Percentiles rank a stretch among this genome's conserved stretches.
These are phyloP conservation scores for Pelusios castaneus DNA, from an alignment of 2,113 vertebrate species.

Conservation along the genomic window DNA sequence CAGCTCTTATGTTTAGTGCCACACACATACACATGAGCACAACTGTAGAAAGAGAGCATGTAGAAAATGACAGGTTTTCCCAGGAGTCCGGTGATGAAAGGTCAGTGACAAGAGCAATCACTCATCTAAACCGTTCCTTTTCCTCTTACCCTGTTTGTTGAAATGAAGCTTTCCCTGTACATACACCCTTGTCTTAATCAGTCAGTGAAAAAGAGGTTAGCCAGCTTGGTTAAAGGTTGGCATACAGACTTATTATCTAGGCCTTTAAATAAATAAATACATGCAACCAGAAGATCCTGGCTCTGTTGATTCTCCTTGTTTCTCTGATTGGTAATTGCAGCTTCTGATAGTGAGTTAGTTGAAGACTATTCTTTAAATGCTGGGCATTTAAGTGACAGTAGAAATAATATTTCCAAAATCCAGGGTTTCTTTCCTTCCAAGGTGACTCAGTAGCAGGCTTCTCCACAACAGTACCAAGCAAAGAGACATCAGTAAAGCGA, in stretches of 20 bases:
- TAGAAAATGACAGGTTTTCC: neutral
- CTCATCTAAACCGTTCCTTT: neutral
- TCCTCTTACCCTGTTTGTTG: neutral
- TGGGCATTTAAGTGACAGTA: neutral
- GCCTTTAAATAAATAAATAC: neutral
- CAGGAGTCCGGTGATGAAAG: neutral
- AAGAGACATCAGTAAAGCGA: fast-evolving
- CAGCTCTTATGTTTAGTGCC: neutral
- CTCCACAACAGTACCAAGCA: neutral
- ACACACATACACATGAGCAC: neutral
- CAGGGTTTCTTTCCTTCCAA: neutral
- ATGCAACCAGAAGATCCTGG: neutral
- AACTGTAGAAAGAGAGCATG: neutral
- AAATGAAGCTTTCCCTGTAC: neutral
- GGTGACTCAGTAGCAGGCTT: neutral
- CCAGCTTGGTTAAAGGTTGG: too few relatives aligned
- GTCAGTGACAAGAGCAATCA: neutral
- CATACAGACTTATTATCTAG: too few relatives aligned
- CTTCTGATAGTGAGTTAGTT: neutral
- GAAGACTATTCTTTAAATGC: neutral
- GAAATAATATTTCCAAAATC: neutral
- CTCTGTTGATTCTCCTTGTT: neutral
- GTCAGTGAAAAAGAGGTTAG: neutral
- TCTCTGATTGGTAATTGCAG: neutral
- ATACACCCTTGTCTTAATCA: neutral